Evolutionary conservation across 2,113 vertebrate species (phyloP), one percentile per base, ranked within the genome.

Genomic region (Sturnus vulgaris): DNA sequence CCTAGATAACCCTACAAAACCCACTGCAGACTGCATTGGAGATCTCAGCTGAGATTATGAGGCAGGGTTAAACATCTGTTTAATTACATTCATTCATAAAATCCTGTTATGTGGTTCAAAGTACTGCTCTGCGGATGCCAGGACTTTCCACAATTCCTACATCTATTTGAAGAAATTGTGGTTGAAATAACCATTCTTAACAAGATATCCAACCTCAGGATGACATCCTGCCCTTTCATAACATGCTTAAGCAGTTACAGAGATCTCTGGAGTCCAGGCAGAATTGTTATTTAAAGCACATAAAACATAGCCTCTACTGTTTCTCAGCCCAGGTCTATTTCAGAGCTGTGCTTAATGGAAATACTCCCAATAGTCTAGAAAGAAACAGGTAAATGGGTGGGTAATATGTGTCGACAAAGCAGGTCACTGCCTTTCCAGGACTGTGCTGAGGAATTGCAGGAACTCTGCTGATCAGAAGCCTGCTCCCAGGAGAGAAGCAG

Each of bases 11-110:
- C 9, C 25, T 69, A 86, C 30, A 64, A 75, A 72, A 22, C 33
- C 3, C 33, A 30, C n/a, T 33, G 39, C 35, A 77, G 76, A 88
- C 17, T 63, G 86, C 64, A 57, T 1, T 39, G 33, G 42, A 93
- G 83, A 96, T 86, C 72, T 90, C 83, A 86, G 33, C 39, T 59
- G 64, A 94, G 76, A 86, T 92, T 86, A 80, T 7, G 19, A 83
- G 50, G 35, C 59, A 88, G 35, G 5, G 35, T 52, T 93, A 88
- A 95, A 55, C 11, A 65, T 31, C 42, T 30, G 14, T 90, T 76
- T 94, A 92, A 94, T 86, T 90, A 57, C 3, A 9, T 66, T n/a
- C 23, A 50, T 63, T 68, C 52, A 56, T 47, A 92, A 90, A 86
- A 81, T 52, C 72, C 68, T 88, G 35, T 92, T 63, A 70, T 40